Conservation (phyloP, 1,140 invertebrate species). For the Aporrectodea caliginosa region DNA sequence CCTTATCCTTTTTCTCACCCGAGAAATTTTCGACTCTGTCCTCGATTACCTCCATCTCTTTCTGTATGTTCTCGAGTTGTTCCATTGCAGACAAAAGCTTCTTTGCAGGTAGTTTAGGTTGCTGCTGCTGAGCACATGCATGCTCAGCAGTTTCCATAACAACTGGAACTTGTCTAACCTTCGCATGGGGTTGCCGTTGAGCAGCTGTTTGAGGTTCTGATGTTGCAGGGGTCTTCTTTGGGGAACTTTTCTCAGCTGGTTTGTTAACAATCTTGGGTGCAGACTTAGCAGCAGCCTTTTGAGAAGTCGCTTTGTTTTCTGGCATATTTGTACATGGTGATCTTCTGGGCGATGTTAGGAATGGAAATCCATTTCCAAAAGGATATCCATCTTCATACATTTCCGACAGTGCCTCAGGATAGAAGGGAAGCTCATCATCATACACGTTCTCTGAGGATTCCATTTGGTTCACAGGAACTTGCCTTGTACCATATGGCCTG, state of each 20-base stretch:
- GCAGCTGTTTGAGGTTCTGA: neutral
- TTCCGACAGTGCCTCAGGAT: neutral
- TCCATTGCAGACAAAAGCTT: neutral
- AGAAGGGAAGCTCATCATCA: neutral
- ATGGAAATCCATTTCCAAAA: no score
- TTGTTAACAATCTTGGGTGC: neutral
- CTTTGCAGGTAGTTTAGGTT: neutral
- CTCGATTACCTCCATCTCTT: conserved; percentile 73
- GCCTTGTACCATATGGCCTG: neutral
- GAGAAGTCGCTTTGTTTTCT: neutral
- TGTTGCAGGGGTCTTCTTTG: neutral
- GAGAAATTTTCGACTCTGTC: conserved; percentile 72
- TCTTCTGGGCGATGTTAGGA: no score
- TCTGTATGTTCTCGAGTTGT: conserved; percentile 62
- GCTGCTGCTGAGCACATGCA: no score
- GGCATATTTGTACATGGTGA: no score
- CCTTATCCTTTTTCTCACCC: conserved; percentile 72
- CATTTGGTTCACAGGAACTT: neutral
- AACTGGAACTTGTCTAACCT: neutral
- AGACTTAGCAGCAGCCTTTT: neutral
- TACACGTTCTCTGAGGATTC: neutral
- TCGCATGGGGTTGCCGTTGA: neutral
- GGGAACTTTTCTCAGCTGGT: neutral
- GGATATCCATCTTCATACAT: neutral
- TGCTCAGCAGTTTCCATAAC: no score